These are phyloP conservation scores for Urocitellus parryii DNA, from an alignment of 2,113 vertebrate genomes.

Conservation along the genomic window DNA sequence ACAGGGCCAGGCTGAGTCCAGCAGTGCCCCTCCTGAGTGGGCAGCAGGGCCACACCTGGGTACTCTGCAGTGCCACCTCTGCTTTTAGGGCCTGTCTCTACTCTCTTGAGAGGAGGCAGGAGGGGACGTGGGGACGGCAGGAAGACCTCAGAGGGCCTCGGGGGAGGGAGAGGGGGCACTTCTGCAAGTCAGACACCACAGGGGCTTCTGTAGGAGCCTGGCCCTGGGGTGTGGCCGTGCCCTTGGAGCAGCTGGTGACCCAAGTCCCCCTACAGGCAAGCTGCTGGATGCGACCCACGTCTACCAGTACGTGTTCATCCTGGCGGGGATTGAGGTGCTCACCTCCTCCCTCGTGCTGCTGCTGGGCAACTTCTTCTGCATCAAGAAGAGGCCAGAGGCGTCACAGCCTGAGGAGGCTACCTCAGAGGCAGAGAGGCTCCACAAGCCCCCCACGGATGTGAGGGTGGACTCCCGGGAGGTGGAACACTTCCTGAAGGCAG, in stretches of 20 bases:
- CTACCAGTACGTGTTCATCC: constrained; percentile 94
- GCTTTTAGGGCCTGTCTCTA: background rate
- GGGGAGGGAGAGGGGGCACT: background rate
- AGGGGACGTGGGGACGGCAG: background rate
- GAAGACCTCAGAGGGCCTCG: background rate
- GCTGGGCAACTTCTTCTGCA: constrained; percentile 92
- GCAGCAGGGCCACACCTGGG: background rate
- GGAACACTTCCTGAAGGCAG: constrained; percentile 88
- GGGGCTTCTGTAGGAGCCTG: background rate
- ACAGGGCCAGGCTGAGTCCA: background rate
- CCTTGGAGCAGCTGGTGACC: background rate
- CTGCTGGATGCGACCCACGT: constrained; percentile 91
- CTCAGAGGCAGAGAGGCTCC: constrained; percentile 81
- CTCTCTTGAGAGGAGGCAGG: too few species aligned
- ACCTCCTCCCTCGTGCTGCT: constrained; percentile 90
- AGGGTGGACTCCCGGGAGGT: constrained; percentile 86
- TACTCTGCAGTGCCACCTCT: background rate
- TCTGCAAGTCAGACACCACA: background rate
- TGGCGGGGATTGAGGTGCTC: constrained; percentile 93
- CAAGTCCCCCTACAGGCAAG: constrained; percentile 87
- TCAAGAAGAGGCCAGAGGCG: constrained; percentile 85
- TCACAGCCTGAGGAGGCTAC: constrained; percentile 83
- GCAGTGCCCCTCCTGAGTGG: background rate
- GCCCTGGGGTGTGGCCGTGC: background rate
- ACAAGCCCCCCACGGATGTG: constrained; percentile 71